phyloP scores from a whole-genome alignment of 2,113 vertebrate species.

The Dasypus novemcinctus region DNA sequence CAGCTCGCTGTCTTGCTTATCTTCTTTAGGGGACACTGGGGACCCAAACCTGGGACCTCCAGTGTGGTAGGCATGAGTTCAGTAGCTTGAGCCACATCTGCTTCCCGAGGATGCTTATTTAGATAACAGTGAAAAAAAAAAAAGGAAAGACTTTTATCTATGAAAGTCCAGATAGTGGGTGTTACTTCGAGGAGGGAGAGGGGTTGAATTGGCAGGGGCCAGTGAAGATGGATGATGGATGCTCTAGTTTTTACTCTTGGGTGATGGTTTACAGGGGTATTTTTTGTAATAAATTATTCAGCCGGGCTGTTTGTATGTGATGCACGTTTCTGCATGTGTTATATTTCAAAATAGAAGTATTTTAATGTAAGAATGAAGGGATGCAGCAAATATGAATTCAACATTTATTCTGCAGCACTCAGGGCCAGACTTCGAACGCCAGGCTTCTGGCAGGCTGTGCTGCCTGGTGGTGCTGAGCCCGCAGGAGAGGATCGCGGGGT shows the following conservation, averaged over 20 bases:
- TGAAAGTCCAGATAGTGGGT: not conserved
- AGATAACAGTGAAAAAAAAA: too few relatives aligned
- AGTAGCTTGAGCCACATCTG: too few relatives aligned
- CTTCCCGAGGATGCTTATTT: too few relatives aligned
- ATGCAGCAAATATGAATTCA: not conserved
- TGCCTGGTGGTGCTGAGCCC: not conserved
- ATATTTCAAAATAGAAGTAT: not conserved
- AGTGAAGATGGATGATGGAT: fast-evolving
- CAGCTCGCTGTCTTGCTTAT: too few relatives aligned
- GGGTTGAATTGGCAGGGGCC: not conserved
- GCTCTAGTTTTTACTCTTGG: not conserved
- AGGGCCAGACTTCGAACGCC: not conserved
- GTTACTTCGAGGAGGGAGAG: fast-evolving
- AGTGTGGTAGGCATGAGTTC: too few relatives aligned
- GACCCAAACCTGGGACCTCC: too few relatives aligned
- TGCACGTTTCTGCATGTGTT: not conserved
- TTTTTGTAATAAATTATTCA: not conserved
- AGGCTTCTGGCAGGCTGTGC: not conserved
- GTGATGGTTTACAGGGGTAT: not conserved
- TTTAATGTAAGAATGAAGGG: not conserved
- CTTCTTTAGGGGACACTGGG: too few relatives aligned
- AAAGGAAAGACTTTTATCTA: not conserved
- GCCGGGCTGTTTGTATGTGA: not conserved
- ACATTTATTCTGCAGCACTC: not conserved
- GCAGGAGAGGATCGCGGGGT: not conserved